Percentiles rank a stretch among this genome's conserved stretches.
These are phyloP conservation scores for Nephila pilipes DNA, from an alignment of 1,140 invertebrate genomes.

Conservation along the genomic window DNA sequence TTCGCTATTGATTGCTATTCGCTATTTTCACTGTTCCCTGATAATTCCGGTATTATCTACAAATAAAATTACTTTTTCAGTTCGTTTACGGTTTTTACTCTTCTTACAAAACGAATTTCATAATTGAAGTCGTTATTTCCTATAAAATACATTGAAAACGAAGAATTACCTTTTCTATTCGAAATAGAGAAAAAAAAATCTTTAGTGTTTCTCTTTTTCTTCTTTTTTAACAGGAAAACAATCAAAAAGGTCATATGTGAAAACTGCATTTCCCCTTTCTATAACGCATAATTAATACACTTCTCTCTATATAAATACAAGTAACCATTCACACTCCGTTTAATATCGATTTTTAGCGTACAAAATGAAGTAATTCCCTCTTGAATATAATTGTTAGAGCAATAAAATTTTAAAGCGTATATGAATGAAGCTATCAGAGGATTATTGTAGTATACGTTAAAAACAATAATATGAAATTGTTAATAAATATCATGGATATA, in stretches of 20 bases:
- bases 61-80: constrained; percentile 71
- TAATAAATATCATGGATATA: too few relatives aligned
- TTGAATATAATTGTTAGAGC: background rate
- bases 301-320: background rate
- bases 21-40: constrained; percentile 28
- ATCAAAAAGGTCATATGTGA: constrained; percentile 40
- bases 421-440: too few relatives aligned
- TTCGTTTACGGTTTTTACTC: constrained; percentile 57
- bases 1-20: constrained; percentile 58
- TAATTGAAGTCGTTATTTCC: constrained; percentile 64
- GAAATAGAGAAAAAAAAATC: background rate
- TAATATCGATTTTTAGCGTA: background rate
- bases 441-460: too few relatives aligned
- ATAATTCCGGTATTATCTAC: constrained; percentile 72
- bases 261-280: background rate
- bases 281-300: background rate
- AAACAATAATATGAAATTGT: too few relatives aligned
- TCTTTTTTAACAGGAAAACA: constrained; percentile 20
- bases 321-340: background rate
- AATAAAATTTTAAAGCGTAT: too few relatives aligned
- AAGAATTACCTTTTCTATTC: constrained; percentile 47
- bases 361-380: background rate
- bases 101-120: constrained; percentile 26
- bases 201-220: background rate
- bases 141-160: constrained; percentile 23